phyloP scores from a whole-genome alignment of 2,113 vertebrate species.

The Natator depressus region DNA sequence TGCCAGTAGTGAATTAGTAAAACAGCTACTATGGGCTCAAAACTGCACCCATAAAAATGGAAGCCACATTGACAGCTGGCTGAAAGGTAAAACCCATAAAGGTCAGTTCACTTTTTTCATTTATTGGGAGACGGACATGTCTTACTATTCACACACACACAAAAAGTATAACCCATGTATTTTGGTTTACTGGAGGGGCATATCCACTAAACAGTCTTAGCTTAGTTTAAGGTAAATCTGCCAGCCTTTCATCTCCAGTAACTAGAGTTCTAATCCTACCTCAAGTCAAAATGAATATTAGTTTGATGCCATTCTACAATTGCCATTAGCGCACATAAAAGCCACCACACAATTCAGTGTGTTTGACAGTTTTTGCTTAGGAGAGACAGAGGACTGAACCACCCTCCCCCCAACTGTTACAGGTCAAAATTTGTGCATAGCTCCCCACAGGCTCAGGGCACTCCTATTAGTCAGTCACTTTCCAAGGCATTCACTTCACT shows the following conservation, averaged over 20 bases:
- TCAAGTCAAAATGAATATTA: background rate
- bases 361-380: background rate
- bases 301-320: background rate
- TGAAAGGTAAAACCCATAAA: background rate
- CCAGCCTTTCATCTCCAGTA: background rate
- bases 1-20: background rate
- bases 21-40: background rate
- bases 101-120: background rate
- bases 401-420: background rate
- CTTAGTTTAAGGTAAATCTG: background rate
- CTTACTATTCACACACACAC: background rate
- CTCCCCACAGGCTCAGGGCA: background rate
- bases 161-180: too few relatives aligned
- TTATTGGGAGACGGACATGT: background rate
- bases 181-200: background rate
- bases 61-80: background rate
- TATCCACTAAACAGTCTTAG: background rate
- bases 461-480: background rate
- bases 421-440: background rate
- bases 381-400: background rate
- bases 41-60: background rate
- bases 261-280: background rate
- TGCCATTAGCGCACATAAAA: background rate
- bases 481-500: background rate
- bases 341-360: background rate